Evolutionary conservation across 2,797 vertebrate genomes (phyloP), one percentile per base, ranked within the genome.

Genomic region (Podargus strigoides): DNA sequence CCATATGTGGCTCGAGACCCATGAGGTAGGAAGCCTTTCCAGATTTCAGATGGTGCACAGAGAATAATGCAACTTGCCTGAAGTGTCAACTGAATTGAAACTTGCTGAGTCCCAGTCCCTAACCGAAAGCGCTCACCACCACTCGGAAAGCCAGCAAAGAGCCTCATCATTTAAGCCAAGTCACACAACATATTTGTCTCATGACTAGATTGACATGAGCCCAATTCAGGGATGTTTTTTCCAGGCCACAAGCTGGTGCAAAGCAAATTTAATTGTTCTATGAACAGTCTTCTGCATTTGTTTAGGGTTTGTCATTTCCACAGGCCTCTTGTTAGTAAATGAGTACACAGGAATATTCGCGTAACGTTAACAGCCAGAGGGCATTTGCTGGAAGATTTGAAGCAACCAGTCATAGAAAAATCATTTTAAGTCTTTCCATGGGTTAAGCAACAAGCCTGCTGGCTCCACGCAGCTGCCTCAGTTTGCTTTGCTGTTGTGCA

Each of bases 101-200:
- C 55, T 67, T 68, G 37, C 60, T 52, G 68, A 83, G 82, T 83
- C 78, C 62, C 2, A 1, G 24, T 39, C 60, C 76, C 41, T 58
- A 76, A 67, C 73, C 6, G 22, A 44, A 93, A 91, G 50, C 0
- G 1, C 36, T 80, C 53, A 66, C 18, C 59, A 84, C 6, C 7
- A 3, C 55, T 47, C 0, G 0, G 76, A 86, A 88, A 90, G 56
- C 23, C 72, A 82, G 59, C 0, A 6, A 81, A 93, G 84, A 95
- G 86, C 63, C 55, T 63, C 3, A 5, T 50, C 76, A 27, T 55
- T 50, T 52, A 37, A 89, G 87, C 91, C 89, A 93, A 96, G 78
- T 89, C 95, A 94, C 90, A 95, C 74, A 90, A 37, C 63, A 84
- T 93, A 60, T 84, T 95, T 94, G 59, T 78, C 74, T 93, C 83